Evolutionary conservation across 1,140 invertebrate genomes (phyloP).

Genomic region (Aphidius gifuensis): DNA sequence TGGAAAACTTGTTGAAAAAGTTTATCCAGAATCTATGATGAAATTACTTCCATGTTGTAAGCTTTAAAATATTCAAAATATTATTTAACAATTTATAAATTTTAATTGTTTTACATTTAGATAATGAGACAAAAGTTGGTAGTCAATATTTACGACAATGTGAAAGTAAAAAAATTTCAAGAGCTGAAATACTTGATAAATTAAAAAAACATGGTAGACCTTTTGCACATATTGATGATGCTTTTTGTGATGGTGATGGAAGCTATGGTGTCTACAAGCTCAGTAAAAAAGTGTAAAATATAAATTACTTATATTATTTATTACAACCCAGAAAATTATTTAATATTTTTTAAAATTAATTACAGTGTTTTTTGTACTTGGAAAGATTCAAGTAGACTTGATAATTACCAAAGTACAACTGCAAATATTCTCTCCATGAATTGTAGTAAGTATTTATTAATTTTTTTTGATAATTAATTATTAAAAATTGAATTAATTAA

Average conservation of each 20-base stretch:
- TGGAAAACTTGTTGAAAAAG: conserved; percentile 31
- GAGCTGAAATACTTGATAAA: conserved; percentile 29
- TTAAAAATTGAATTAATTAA: neutral
- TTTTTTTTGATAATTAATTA: neutral
- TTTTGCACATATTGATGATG: conserved; percentile 24
- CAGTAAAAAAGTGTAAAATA: conserved; percentile 15
- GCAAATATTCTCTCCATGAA: conserved; percentile 22
- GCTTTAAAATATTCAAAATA: conserved; percentile 17
- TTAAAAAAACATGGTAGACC: conserved; percentile 31
- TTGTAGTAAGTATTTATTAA: conserved; percentile 35
- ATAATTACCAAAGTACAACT: conserved; percentile 28
- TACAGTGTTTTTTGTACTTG: conserved; percentile 34
- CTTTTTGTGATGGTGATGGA: conserved; percentile 40
- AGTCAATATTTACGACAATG: conserved; percentile 41
- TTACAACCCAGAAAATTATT: neutral
- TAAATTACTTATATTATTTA: conserved; percentile 1
- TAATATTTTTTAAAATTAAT: conserved; percentile 21
- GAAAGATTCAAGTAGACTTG: conserved; percentile 33
- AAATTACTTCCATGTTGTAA: conserved; percentile 43
- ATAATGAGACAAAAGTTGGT: conserved; percentile 24
- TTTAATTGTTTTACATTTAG: neutral
- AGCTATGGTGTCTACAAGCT: conserved; percentile 31
- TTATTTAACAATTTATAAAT: conserved; percentile 3
- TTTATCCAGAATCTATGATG: conserved; percentile 37
- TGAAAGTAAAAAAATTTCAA: conserved; percentile 38